These are phyloP conservation scores for Xenopus borealis DNA, from an alignment of 2,113 vertebrate species.

Conservation along the genomic window DNA sequence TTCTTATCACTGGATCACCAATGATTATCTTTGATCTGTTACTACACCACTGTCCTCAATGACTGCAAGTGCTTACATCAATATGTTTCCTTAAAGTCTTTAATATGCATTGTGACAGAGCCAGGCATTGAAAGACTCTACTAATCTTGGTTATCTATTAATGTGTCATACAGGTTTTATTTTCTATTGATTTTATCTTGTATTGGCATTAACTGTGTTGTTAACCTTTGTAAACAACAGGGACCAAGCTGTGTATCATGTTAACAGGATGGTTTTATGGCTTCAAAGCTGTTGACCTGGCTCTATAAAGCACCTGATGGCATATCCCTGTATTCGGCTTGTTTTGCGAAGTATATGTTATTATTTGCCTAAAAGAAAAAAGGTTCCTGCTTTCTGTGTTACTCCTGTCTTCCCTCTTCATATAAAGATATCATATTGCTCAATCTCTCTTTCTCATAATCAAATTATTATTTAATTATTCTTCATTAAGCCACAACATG, in stretches of 20 bases:
- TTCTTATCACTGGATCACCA: slow-evolving; percentile 15
- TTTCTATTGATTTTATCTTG: slow-evolving; percentile 42
- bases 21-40: slow-evolving; percentile 42
- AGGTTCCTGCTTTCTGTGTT: no score
- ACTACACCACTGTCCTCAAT: slow-evolving; percentile 6
- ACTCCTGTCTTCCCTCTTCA: no score
- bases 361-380: no score
- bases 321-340: background rate
- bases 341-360: no score
- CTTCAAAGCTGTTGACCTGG: slow-evolving; percentile 29
- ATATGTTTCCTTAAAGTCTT: slow-evolving; percentile 26
- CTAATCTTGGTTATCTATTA: slow-evolving; percentile 33
- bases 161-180: slow-evolving; percentile 38
- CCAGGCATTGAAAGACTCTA: slow-evolving; percentile 20
- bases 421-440: no score
- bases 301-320: slow-evolving; percentile 8
- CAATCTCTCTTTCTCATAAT: no score
- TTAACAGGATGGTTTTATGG: slow-evolving; percentile 40
- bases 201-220: slow-evolving; percentile 39
- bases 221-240: slow-evolving; percentile 43
- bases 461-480: no score
- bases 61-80: slow-evolving; percentile 27
- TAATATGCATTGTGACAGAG: slow-evolving; percentile 15
- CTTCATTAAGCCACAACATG: no score
- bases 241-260: slow-evolving; percentile 28